phyloP scores from a whole-genome alignment of 2,888 invertebrate species.

The Athalia rosae region DNA sequence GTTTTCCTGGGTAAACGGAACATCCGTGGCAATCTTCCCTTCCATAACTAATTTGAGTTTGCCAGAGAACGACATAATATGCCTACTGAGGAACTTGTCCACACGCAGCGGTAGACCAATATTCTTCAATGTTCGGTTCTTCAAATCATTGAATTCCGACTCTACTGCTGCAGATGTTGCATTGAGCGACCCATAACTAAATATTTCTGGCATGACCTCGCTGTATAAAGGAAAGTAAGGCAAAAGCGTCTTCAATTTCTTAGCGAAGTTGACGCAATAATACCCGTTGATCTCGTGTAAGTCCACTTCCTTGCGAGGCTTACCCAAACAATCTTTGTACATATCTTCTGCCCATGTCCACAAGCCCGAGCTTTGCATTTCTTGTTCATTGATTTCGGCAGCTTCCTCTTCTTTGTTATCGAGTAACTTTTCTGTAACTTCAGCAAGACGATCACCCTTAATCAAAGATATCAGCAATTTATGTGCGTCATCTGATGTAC shows the following conservation, averaged over 20 bases:
- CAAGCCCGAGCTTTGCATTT: not conserved
- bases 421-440: slow-evolving; percentile 27
- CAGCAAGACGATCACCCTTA: not conserved
- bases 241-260: slow-evolving; percentile 43
- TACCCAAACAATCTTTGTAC: not conserved
- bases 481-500: not conserved
- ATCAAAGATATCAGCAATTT: not conserved
- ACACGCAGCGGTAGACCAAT: slow-evolving; percentile 37
- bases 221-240: slow-evolving; percentile 47
- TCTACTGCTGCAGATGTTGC: slow-evolving; percentile 49
- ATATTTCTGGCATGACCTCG: slow-evolving; percentile 42
- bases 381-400: not conserved
- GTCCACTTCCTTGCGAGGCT: not conserved
- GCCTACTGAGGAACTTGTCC: slow-evolving; percentile 47
- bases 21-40: not conserved
- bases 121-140: slow-evolving; percentile 46
- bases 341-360: slow-evolving; percentile 2
- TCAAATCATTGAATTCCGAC: slow-evolving; percentile 49
- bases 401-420: slow-evolving; percentile 36
- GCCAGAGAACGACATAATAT: slow-evolving; percentile 45
- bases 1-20: too few relatives aligned
- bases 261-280: slow-evolving; percentile 37
- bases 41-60: slow-evolving; percentile 37
- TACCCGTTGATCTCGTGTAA: slow-evolving; percentile 39
- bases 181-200: slow-evolving; percentile 41